phyloP scores from a whole-genome alignment of 2,888 invertebrate species.

The Andrena bucephala region DNA sequence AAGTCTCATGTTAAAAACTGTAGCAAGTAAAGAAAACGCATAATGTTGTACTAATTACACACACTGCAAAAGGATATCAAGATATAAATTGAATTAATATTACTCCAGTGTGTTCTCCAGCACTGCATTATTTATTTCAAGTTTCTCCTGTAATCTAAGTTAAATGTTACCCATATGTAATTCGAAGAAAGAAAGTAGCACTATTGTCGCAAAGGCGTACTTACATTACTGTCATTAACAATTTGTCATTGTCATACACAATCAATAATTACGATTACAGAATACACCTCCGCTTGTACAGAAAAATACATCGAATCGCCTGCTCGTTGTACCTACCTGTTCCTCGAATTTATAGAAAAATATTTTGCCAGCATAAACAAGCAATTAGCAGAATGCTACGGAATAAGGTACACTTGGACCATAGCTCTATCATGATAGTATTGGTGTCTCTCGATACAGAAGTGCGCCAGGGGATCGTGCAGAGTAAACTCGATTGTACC shows the following conservation, averaged over 20 bases:
- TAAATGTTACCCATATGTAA: too few species aligned
- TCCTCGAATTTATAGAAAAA: slow-evolving; percentile 10
- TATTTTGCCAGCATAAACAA: slow-evolving; percentile 4
- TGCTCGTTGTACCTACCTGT: not conserved
- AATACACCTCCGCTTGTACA: not conserved
- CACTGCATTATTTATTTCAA: too few species aligned
- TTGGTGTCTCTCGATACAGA: slow-evolving; percentile 39
- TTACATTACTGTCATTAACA: not conserved
- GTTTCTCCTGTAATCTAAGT: too few species aligned
- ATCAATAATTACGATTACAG: not conserved
- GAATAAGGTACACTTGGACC: slow-evolving; percentile 32
- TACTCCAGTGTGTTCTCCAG: too few species aligned
- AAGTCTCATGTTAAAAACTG: too few species aligned
- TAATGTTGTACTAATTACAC: too few species aligned
- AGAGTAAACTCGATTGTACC: slow-evolving; percentile 56
- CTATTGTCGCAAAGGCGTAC: too few species aligned
- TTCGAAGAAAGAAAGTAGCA: too few species aligned
- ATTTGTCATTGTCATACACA: not conserved
- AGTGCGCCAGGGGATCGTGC: slow-evolving; percentile 36
- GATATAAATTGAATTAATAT: too few species aligned
- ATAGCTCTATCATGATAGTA: slow-evolving; percentile 27
- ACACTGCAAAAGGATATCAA: too few species aligned
- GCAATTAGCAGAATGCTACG: slow-evolving; percentile 31
- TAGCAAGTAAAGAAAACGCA: too few species aligned
- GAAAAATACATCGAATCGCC: not conserved